A percentile compares a stretch with the other conserved stretches of the same genome.
phyloP scores from a whole-genome alignment of 2,113 vertebrate species.

The Erythrolamprus reginae region DNA sequence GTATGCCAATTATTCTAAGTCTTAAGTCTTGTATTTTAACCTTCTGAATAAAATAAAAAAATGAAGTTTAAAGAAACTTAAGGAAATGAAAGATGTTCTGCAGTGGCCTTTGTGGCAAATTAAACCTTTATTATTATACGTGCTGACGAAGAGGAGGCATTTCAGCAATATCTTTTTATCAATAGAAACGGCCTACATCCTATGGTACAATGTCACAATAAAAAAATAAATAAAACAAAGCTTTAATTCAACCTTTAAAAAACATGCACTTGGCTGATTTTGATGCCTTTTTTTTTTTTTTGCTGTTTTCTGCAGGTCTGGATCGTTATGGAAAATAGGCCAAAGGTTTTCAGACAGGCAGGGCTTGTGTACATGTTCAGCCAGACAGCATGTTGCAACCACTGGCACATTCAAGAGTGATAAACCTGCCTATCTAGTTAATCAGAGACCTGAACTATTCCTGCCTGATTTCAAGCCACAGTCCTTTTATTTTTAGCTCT shows the following conservation, averaged over 20 bases:
- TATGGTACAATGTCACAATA: background rate
- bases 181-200: background rate
- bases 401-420: background rate
- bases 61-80: background rate
- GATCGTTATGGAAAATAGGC: background rate
- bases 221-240: background rate
- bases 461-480: background rate
- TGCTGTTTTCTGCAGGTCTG: no score
- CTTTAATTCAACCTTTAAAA: background rate
- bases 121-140: background rate
- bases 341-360: background rate
- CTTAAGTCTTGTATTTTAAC: no score
- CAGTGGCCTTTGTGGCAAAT: background rate
- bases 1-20: no score
- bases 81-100: background rate
- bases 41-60: background rate
- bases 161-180: background rate
- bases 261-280: background rate
- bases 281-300: no score
- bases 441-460: background rate
- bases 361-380: background rate
- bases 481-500: background rate
- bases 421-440: background rate
- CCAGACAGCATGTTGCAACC: background rate
- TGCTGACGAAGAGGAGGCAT: background rate